Evolutionary conservation across 2,113 vertebrate species (phyloP), one percentile per base, ranked within the genome.

Genomic region (Desmodus rotundus): DNA sequence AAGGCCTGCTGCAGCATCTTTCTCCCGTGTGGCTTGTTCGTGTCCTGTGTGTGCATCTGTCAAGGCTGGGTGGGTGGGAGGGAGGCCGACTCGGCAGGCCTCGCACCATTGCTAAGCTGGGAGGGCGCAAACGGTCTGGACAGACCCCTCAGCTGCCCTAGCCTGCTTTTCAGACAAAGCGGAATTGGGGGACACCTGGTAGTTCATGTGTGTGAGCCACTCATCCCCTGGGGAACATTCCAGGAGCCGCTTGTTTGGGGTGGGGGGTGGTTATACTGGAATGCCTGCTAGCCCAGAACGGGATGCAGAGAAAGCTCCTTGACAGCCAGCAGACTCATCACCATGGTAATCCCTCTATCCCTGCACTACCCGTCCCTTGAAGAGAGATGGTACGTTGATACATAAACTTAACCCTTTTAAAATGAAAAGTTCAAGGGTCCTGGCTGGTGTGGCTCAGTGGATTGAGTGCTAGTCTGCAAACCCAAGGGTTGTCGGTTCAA

Each of bases 31-130:
- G 93, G 84, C 89, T 95, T 90, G 95, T 87, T 94, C 31, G 33
- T 58, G 87, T 87, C 5, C 0, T 45, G 86, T 68, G 4, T 93
- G 5, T 9, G 76, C 70, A 33, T 36, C 33, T 1, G 1, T 93
- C 52, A 58, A n/a, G 38, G 41, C 17, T 38, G 5, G 31, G 78
- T 22, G 31, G 38, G 20, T 3, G 43, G 92, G 91, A 78, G 65
- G 52, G 87, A 84, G 93, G 97, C 83, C 90, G 97, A 89, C 87
- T 91, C 56, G 28, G 97, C 96, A 80, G 93, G 52, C 0, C 38
- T 96, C 52, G 2, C 9, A 28, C 65, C 33, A 26, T 7, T 0
- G 45, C 76, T 1, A 0, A 0, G 52, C 81, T 78, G 36, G 72
- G 93, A 93, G 0, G 0, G 3, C 87, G 84, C 93, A 54, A 47